Evolutionary conservation across 2,113 vertebrate genomes (phyloP), one percentile per base, ranked within the genome.

Genomic region (Hypocryptadius cinnamomeus): DNA sequence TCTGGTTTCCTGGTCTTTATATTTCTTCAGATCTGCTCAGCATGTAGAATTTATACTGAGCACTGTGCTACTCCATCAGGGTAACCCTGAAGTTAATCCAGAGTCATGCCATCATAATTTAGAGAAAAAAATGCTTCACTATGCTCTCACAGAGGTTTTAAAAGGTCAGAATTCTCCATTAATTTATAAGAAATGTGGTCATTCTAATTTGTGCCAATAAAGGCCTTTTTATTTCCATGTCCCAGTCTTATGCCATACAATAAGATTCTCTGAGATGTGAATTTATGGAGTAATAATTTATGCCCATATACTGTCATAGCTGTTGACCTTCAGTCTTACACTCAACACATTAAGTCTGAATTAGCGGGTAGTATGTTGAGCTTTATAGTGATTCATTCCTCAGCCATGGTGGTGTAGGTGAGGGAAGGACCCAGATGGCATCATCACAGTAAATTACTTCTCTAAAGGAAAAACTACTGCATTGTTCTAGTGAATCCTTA

Each of bases 301-400:
- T 88, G 27, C 16, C 77, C 57, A 72, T 61, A 63, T 59, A 74
- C 22, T 94, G 23, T 39, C 15, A 3, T 33, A 93, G 56, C 40
- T 94, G 37, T 94, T 96, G 92, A 95, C 93, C 93, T 96, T 97
- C 93, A 95, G 51, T 89, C 73, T 88, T 78, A 22, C 15, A 30
- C 47, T 86, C 25, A 92, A 74, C 63, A 83, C 0, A 5, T 82
- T 89, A 91, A 81, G 60, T 85, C 25, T 65, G 73, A 94, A 92
- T 94, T 94, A 82, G 22, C 2, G 1, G 25, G 37, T n/a, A 79
- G 30, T 85, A 33, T 3, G 0, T 31, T 71, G 56, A 71, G 50
- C 4, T 82, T 90, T 92, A 71, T 5, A 82, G 25, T 74, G 73
- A 89, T 96, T 90, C 24, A 93, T 79, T 83, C 21, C 54, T 83